A percentile compares a stretch with the other conserved stretches of the same genome.
These are phyloP conservation scores for Dissostichus mawsoni DNA, from an alignment of 2,113 vertebrate species.

Conservation along the genomic window DNA sequence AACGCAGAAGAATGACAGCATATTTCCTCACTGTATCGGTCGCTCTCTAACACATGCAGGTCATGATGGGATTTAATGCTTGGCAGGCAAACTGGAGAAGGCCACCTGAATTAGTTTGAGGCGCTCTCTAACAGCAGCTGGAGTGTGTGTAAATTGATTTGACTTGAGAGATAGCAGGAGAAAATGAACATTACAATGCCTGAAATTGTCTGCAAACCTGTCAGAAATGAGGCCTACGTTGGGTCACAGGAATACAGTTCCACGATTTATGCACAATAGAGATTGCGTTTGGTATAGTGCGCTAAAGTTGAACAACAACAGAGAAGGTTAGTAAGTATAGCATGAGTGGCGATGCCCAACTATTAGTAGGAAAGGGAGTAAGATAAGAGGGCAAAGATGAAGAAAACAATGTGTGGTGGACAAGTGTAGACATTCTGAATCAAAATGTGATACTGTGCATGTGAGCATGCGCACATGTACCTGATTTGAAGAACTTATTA, in stretches of 20 bases:
- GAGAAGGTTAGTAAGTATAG: neutral
- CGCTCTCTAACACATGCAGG: constrained; percentile 47
- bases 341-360: neutral
- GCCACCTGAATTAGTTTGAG: constrained; percentile 29
- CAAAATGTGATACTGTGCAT: no score
- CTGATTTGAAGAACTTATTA: neutral
- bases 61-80: constrained; percentile 67
- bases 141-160: constrained; percentile 36
- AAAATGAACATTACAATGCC: constrained; percentile 34
- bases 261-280: neutral
- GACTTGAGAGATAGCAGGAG: constrained; percentile 18
- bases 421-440: no score
- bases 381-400: neutral
- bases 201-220: constrained; percentile 13
- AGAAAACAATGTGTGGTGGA: neutral
- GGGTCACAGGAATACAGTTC: neutral
- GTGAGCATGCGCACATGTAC: no score
- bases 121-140: constrained; percentile 28
- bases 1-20: constrained; percentile 46
- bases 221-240: neutral
- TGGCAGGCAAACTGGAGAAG: constrained; percentile 42
- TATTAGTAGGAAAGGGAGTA: neutral
- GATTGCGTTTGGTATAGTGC: no score
- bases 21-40: constrained; percentile 48
- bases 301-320: neutral